phyloP scores from a whole-genome alignment of 1,140 invertebrate genomes.

The Palaemon carinicauda region DNA sequence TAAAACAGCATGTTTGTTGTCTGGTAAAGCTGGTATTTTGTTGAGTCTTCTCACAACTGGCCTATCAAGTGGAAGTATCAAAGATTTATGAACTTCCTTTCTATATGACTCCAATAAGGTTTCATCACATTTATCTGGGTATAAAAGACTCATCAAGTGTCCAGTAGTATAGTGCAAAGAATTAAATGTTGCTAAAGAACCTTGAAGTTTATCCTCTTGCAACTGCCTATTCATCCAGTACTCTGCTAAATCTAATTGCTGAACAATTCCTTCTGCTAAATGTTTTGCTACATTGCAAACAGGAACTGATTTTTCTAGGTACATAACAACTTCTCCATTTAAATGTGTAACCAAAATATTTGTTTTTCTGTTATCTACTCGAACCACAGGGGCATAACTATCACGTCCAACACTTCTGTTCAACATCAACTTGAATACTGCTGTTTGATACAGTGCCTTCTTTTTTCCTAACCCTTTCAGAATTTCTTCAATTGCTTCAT shows the following conservation, averaged over 20 bases:
- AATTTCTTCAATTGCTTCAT: constrained; percentile 2
- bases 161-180: constrained; percentile 24
- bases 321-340: constrained; percentile 35
- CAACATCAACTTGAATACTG: constrained; percentile 20
- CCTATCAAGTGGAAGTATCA: constrained; percentile 73
- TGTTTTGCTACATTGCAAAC: constrained; percentile 7
- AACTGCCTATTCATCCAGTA: constrained; percentile 66
- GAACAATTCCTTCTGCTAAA: constrained; percentile 71
- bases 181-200: constrained; percentile 13
- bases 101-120: constrained; percentile 5
- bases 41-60: constrained; percentile 80
- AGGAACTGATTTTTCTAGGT: constrained; percentile 13
- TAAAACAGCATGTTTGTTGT: constrained; percentile 68
- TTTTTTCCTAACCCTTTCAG: constrained; percentile 27
- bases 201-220: constrained; percentile 3
- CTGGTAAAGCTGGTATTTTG: constrained; percentile 64
- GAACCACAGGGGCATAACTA: constrained; percentile 24
- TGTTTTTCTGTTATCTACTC: constrained; percentile 30
- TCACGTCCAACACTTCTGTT: background rate
- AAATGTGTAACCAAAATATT: background rate
- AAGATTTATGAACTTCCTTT: constrained; percentile 70
- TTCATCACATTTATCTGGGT: constrained; percentile 22
- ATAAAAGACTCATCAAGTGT: constrained; percentile 27
- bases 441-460: constrained; percentile 6
- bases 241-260: constrained; percentile 82